Evolutionary conservation across 1,140 invertebrate genomes (phyloP).

Genomic region (Paracyclopina nana): DNA sequence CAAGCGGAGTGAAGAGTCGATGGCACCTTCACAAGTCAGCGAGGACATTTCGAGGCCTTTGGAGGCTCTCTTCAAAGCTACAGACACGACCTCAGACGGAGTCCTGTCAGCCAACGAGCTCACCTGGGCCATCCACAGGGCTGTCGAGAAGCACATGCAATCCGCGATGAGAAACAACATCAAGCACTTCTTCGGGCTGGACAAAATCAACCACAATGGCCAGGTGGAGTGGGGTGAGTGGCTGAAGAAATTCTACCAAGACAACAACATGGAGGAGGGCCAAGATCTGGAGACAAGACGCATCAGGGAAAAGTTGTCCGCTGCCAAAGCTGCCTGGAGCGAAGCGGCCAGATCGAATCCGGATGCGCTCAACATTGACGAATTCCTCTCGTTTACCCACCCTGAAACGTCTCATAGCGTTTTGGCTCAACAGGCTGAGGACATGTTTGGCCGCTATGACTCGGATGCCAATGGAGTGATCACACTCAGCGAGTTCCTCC

Average conservation of each 20-base stretch:
- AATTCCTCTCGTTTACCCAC: slow-evolving; percentile 57
- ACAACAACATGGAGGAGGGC: background rate
- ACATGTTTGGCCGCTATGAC: slow-evolving; percentile 32
- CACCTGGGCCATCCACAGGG: background rate
- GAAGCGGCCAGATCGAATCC: slow-evolving; percentile 51
- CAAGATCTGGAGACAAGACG: background rate
- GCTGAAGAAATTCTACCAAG: background rate
- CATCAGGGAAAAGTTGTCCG: slow-evolving; percentile 23
- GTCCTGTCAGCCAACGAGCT: slow-evolving; percentile 5
- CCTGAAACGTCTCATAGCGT: slow-evolving; percentile 55
- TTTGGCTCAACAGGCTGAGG: slow-evolving; percentile 46
- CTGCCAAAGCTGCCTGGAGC: slow-evolving; percentile 55
- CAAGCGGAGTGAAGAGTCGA: too few relatives aligned
- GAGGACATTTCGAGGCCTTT: too few relatives aligned
- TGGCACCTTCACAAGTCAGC: too few relatives aligned
- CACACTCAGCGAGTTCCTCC: background rate
- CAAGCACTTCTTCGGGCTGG: slow-evolving; percentile 45
- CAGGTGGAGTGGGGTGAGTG: slow-evolving; percentile 49
- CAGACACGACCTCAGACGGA: slow-evolving; percentile 3
- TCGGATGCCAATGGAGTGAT: background rate
- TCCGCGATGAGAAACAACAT: slow-evolving; percentile 47
- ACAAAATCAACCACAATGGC: slow-evolving; percentile 50
- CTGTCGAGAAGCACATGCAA: slow-evolving; percentile 36
- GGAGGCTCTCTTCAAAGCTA: too few relatives aligned
- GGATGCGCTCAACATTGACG: slow-evolving; percentile 47